Evolutionary conservation across 1,140 invertebrate species (phyloP), one percentile per base, ranked within the genome.

Genomic region (Procambarus virginalis): DNA sequence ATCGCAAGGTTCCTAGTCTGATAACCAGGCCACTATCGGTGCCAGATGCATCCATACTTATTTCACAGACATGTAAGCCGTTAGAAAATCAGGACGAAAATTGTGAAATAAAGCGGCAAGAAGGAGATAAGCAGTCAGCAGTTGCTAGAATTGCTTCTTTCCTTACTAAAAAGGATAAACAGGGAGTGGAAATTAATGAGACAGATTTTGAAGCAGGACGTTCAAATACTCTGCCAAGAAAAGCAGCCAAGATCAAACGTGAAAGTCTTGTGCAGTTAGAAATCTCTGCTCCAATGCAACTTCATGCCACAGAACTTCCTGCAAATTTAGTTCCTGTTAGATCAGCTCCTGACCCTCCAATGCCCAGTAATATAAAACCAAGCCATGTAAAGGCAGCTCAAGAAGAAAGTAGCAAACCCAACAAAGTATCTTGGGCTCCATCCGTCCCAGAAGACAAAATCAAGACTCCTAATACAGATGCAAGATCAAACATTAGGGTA

Each of bases 201-300:
- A 49, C 55, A 48, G 92, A 86, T 45, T 8, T 80, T 22, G 89
- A 91, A 51, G 76, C 89, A 58, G 84, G 78, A 55, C 83, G 84
- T 34, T 90, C 70, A 60, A 92, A 91, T 64, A 92, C 92, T 3
- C 83, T 92, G 48, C 90, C 92, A 45, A 90, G 92, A 51, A 92
- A 92, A 83, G 92, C 92, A 34, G 84, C 90, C 58, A 92, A 92
- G 84, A 92, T 92, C 68, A 92, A 92, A 22, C 76, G 92, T 76
- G 92, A 92, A 79, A 92, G 92, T 84, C 80, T 92, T 20, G 86
- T 92, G 68, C 92, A 92, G 49, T 68, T 92, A 60, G 92, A 92
- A 90, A 92, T 92, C 48, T 92, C 92, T 46, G 89, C 89, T 34
- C 92, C 92, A 10, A 92, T 92, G 92, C 89, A 92, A 46, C 78